These are phyloP conservation scores for Uria aalge DNA, from an alignment of 2,113 vertebrate species.

Conservation along the genomic window DNA sequence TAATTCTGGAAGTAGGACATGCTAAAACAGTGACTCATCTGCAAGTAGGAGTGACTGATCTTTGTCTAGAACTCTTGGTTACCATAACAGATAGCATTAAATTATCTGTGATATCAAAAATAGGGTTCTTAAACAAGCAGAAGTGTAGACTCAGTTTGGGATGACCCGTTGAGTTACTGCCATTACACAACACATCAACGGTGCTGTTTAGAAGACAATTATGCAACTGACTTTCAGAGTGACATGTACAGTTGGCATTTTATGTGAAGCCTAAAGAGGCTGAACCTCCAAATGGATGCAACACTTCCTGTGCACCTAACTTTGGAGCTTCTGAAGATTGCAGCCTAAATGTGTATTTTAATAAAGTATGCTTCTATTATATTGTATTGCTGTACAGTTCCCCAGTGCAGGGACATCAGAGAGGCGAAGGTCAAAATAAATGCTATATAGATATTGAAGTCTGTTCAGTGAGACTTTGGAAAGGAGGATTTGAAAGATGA, in stretches of 20 bases:
- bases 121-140: background rate
- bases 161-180: background rate
- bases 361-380: constrained; percentile 19
- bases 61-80: constrained; percentile 18
- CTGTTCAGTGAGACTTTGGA: constrained; percentile 66
- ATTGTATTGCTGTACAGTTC: background rate
- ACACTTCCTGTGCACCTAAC: background rate
- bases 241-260: background rate
- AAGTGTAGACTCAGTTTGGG: background rate
- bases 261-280: background rate
- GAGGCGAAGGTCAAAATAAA: constrained; percentile 57
- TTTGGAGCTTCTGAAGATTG: background rate
- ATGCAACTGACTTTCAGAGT: background rate
- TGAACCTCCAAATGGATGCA: background rate
- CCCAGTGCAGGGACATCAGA: background rate
- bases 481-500: constrained; percentile 75
- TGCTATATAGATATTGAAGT: constrained; percentile 63
- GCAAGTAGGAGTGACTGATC: constrained; percentile 20
- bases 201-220: background rate
- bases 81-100: background rate
- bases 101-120: constrained; percentile 16
- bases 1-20: background rate
- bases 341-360: constrained; percentile 13
- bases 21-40: constrained; percentile 17
- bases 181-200: background rate